Percentiles rank a stretch among this genome's conserved stretches.
phyloP scores from a whole-genome alignment of 2,113 vertebrate genomes.

The Chamaetylas fuelleborni region DNA sequence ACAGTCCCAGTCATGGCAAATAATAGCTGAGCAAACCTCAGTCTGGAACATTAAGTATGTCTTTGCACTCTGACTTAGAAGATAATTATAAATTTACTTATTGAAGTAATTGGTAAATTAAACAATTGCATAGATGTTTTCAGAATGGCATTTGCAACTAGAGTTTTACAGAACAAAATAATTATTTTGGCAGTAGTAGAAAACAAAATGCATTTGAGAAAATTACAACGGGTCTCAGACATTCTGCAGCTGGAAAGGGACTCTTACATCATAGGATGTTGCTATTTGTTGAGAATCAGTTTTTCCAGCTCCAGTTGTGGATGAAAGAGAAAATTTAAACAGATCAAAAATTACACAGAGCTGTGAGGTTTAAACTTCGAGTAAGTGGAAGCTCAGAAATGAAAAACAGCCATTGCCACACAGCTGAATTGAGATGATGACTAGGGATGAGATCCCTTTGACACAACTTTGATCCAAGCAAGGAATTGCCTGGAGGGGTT shows the following conservation, averaged over 20 bases:
- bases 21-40: slow-evolving; percentile 4
- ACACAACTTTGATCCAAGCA: neutral
- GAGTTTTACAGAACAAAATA: neutral
- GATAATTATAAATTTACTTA: neutral
- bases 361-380: neutral
- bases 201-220: neutral
- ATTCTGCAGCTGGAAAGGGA: neutral
- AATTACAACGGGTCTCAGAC: neutral
- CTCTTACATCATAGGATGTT: neutral
- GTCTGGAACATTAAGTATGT: neutral
- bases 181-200: neutral
- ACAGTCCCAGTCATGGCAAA: neutral
- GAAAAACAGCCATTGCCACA: neutral
- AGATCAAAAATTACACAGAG: neutral
- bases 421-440: neutral
- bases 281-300: neutral
- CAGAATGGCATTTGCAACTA: neutral
- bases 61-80: neutral
- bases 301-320: neutral
- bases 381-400: neutral
- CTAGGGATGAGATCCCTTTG: neutral
- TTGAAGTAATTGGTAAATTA: neutral
- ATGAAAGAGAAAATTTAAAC: neutral
- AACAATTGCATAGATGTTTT: neutral
- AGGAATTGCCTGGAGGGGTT: neutral